Percentiles rank a stretch among this genome's conserved stretches.
phyloP scores from a whole-genome alignment of 2,888 invertebrate species.

The Pinctada fucata region DNA sequence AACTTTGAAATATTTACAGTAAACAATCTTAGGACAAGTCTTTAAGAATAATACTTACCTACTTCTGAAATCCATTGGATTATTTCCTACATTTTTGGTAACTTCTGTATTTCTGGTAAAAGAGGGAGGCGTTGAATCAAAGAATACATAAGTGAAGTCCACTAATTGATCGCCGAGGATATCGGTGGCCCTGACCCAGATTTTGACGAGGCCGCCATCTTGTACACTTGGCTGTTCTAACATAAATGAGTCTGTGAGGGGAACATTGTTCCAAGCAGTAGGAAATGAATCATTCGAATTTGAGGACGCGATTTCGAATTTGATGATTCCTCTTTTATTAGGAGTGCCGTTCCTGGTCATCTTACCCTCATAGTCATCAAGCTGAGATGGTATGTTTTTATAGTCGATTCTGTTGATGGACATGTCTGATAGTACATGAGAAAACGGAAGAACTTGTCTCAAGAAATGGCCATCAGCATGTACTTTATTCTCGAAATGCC shows the following conservation, averaged over 20 bases:
- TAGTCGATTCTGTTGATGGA: constrained; percentile 23
- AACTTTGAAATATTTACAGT: too few relatives aligned
- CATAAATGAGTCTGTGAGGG: background rate
- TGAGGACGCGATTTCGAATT: constrained; percentile 37
- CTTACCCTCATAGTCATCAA: constrained; percentile 49
- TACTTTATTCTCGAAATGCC: constrained; percentile 52
- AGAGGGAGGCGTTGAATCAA: constrained; percentile 10
- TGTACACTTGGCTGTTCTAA: background rate
- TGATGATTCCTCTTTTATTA: constrained; percentile 50
- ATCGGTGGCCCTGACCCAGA: constrained; percentile 26
- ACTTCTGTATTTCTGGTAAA: background rate
- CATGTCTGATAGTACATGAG: constrained; percentile 16
- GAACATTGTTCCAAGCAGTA: background rate
- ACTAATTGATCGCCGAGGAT: constrained; percentile 5
- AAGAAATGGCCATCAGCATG: constrained; percentile 44
- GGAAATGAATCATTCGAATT: constrained; percentile 11
- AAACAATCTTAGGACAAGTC: background rate
- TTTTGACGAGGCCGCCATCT: constrained; percentile 23
- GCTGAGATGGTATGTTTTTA: constrained; percentile 7
- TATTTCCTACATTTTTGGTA: background rate
- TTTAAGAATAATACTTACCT: background rate
- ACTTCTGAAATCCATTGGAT: background rate
- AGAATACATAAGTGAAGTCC: constrained; percentile 14
- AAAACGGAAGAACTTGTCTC: constrained; percentile 45
- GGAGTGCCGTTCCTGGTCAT: constrained; percentile 42